Conservation (phyloP, 2,113 vertebrate species). For the Nothoprocta perdicaria region DNA sequence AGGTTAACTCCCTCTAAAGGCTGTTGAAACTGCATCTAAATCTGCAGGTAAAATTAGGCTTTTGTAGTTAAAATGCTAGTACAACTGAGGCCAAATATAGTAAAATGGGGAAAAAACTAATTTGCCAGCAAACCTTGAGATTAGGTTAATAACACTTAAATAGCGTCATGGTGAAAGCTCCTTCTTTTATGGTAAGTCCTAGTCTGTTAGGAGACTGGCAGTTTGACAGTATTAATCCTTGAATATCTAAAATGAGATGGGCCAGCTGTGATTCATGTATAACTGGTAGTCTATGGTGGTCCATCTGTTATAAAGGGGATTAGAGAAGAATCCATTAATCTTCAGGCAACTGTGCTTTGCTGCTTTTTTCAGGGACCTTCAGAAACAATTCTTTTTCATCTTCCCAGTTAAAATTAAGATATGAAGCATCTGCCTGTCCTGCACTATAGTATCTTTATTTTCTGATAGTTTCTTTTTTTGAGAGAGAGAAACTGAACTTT, state of each 20-base stretch:
- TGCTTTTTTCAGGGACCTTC: conserved; percentile 12
- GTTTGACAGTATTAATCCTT: not conserved
- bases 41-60: not conserved
- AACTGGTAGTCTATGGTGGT: not conserved
- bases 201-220: not conserved
- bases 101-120: not conserved
- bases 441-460: not conserved
- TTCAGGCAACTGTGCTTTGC: not conserved
- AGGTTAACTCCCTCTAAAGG: not conserved
- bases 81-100: not conserved
- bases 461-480: not conserved
- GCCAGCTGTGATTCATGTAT: conserved; percentile 1
- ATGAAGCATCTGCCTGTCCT: not conserved
- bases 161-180: not conserved
- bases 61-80: accelerated
- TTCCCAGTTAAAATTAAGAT: not conserved
- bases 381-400: not conserved
- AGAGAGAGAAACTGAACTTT: not conserved
- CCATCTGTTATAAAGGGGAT: not conserved
- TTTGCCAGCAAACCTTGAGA: not conserved
- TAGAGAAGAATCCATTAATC: not conserved
- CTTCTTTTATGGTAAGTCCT: not conserved
- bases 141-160: not conserved
- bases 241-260: not conserved
- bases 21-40: not conserved